Evolutionary conservation across 1,140 invertebrate species (phyloP), one percentile per base, ranked within the genome.

Genomic region (Brachionus plicatilis): DNA sequence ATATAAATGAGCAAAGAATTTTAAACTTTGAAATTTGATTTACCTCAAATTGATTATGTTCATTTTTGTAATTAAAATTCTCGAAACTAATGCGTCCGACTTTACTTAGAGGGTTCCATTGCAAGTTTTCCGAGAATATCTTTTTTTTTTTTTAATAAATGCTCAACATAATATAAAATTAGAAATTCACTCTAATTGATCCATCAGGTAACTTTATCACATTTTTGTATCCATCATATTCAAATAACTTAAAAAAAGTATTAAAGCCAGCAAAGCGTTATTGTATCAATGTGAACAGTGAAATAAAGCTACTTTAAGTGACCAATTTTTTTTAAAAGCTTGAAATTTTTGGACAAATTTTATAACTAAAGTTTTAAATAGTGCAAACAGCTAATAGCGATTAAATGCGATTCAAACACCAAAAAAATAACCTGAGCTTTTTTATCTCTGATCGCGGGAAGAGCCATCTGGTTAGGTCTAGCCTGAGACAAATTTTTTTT

Each of bases 61-160:
- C 20, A 76, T 76, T 76, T 76, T 76, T 76, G 45, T 76, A 76
- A 24, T 50, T 50, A 37, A 76, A 37, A 76, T 76, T 76, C 50
- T 76, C 72, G 20, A 76, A 76, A 27, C 72, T 76, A 37, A 76
- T 50, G 11, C 17, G 43, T 27, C 72, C 72, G n/a, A 76, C 20
- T 76, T 76, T 76, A 76, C 72, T 76, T 27, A 50, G 2, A 20
- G 9, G 27, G 29, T 47, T 76, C 72, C 72, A 76, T 76, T 50
- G n/a, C 11, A 76, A 50, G 12, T 76, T 50, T 3, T 76, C 43
- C 14, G 72, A 76, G 43, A 76, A 76, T 14, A 76, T 50, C 72
- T 76, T 53, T 76, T 29, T 47, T 20, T 76, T 14, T 75, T 75
- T 75, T 75, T 45, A 27, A 37, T 75, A 37, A 37, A 37, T 5